These are phyloP conservation scores for Cyaniris semiargus DNA, from an alignment of 2,888 invertebrate species.

Conservation along the genomic window DNA sequence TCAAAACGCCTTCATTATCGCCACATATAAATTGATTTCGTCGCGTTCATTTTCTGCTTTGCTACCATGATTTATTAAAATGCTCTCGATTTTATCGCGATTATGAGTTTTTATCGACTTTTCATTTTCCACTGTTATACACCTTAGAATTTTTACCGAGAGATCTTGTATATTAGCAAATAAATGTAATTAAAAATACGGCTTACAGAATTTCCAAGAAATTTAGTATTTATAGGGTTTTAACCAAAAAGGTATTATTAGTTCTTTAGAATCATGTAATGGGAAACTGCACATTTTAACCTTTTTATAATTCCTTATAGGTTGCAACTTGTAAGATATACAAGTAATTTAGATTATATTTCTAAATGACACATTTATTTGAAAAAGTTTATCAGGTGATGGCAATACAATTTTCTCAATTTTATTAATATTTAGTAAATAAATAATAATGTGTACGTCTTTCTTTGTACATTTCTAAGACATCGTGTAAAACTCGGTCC, in stretches of 20 bases:
- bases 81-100: constrained; percentile 14
- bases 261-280: too few species aligned
- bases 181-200: too few species aligned
- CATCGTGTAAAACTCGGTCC: neutral
- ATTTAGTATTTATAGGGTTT: too few species aligned
- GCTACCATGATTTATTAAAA: constrained; percentile 8
- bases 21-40: constrained; percentile 13
- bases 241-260: too few species aligned
- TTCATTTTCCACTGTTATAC: neutral
- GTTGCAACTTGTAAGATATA: too few species aligned
- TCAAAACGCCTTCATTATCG: constrained; percentile 25
- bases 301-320: too few species aligned
- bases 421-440: neutral
- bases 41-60: constrained; percentile 17
- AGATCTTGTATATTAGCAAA: too few species aligned
- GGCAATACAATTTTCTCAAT: neutral
- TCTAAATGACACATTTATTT: too few species aligned
- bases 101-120: constrained; percentile 5
- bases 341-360: too few species aligned
- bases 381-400: too few species aligned
- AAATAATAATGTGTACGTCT: neutral
- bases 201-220: too few species aligned
- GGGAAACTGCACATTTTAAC: too few species aligned
- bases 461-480: neutral
- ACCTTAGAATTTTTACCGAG: neutral